Percentiles rank a stretch among this genome's conserved stretches.
These are phyloP conservation scores for Corythornis cristatus DNA, from an alignment of 2,113 vertebrate species.

Conservation along the genomic window DNA sequence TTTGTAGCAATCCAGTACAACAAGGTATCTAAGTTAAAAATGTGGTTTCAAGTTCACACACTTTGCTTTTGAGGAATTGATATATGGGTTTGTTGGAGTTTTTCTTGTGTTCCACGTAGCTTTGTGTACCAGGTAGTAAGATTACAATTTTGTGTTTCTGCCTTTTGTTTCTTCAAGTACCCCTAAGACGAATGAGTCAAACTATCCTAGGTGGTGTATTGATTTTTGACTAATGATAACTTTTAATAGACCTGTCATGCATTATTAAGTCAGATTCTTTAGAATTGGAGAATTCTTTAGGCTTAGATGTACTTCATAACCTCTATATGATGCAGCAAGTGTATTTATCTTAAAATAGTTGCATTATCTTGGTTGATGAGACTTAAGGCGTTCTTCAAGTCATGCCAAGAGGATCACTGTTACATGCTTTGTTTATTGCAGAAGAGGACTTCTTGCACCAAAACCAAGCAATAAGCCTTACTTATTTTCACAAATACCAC, in stretches of 20 bases:
- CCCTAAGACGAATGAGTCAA: not conserved
- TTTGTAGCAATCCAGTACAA: not conserved
- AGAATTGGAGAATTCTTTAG: not conserved
- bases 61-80: not conserved
- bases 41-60: not conserved
- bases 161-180: not conserved
- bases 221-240: conserved; percentile 49
- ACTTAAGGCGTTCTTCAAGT: conserved; percentile 1
- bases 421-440: not conserved
- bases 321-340: not conserved
- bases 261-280: conserved; percentile 37
- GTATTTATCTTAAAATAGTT: not conserved
- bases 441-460: not conserved
- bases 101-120: not conserved
- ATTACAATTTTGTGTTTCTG: not conserved
- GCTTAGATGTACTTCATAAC: conserved; percentile 17
- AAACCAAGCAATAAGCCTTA: not conserved
- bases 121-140: not conserved
- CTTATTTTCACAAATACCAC: not conserved
- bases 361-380: not conserved
- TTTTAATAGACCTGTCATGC: conserved; percentile 52
- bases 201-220: not conserved
- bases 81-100: not conserved
- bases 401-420: not conserved
- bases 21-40: not conserved